phyloP scores from a whole-genome alignment of 2,888 invertebrate species.

The Drosophila anomalata region DNA sequence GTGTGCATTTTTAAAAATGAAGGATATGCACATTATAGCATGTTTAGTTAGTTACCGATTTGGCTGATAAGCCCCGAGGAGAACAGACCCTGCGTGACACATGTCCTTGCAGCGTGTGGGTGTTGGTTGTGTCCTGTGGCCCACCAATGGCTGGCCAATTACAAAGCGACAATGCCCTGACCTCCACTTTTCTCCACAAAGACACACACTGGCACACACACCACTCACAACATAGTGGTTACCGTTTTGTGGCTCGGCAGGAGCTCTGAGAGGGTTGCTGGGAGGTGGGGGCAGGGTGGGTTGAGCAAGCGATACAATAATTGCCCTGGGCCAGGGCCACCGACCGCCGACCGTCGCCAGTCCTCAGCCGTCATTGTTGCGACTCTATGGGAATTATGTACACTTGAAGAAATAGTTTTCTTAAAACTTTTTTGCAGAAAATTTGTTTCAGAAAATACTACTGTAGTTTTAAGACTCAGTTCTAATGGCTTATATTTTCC shows the following conservation, averaged over 20 bases:
- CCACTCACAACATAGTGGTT: constrained; percentile 24
- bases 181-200: constrained; percentile 27
- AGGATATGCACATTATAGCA: constrained; percentile 1
- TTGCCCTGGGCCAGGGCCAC: constrained; percentile 62
- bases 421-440: too few relatives aligned
- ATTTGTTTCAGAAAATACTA: too few relatives aligned
- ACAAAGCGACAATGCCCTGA: constrained; percentile 35
- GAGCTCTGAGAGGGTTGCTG: constrained; percentile 23
- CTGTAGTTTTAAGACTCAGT: too few relatives aligned
- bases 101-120: constrained; percentile 4
- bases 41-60: constrained; percentile 9
- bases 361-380: constrained; percentile 57
- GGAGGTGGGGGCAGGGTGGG: constrained; percentile 21
- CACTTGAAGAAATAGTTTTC: constrained; percentile 1
- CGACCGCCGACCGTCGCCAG: constrained; percentile 24
- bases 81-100: constrained; percentile 3
- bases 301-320: constrained; percentile 74
- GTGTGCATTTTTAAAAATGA: constrained; percentile 2
- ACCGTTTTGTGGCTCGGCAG: constrained; percentile 27
- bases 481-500: too few relatives aligned
- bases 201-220: constrained; percentile 8
- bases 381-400: constrained; percentile 62
- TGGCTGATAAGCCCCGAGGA: background rate
- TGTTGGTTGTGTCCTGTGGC: constrained; percentile 11
- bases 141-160: constrained; percentile 31